Evolutionary conservation across 2,888 invertebrate species (phyloP).

Genomic region (Tryphoninae sp.): DNA sequence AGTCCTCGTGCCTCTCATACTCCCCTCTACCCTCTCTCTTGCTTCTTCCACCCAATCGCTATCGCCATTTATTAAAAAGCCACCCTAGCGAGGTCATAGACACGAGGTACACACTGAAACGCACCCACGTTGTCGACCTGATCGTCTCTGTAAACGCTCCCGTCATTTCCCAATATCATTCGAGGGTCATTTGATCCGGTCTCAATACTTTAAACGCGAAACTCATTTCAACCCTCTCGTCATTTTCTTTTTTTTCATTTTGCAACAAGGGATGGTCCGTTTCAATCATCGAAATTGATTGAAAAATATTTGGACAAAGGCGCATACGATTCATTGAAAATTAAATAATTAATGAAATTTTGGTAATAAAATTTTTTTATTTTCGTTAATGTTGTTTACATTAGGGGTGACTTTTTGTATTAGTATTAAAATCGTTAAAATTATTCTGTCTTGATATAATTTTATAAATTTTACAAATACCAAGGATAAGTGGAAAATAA

Average conservation of each 20-base stretch:
- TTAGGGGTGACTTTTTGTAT: too few relatives aligned
- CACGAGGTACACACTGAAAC: constrained; percentile 51
- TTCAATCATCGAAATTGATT: not conserved
- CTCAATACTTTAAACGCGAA: not conserved
- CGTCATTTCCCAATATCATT: constrained; percentile 28
- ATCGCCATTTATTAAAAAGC: constrained; percentile 60
- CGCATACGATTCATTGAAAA: too few relatives aligned
- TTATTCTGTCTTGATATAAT: too few relatives aligned
- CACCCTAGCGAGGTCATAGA: constrained; percentile 59
- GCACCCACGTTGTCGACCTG: constrained; percentile 36
- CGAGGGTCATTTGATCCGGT: constrained; percentile 18
- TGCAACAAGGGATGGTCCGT: not conserved
- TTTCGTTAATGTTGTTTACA: too few relatives aligned
- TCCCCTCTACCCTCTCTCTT: constrained; percentile 32
- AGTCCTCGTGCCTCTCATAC: constrained; percentile 49
- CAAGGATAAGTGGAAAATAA: too few relatives aligned
- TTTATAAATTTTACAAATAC: too few relatives aligned
- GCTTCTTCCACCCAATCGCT: constrained; percentile 25
- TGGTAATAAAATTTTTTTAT: too few relatives aligned
- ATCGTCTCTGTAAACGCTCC: constrained; percentile 46
- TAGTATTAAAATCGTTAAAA: too few relatives aligned
- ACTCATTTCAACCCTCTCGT: not conserved
- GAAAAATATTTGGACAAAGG: too few relatives aligned
- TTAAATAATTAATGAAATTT: too few relatives aligned
- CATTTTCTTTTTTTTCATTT: not conserved